Evolutionary conservation across 2,113 vertebrate genomes (phyloP).

Genomic region (Neodon shergylaensis): DNA sequence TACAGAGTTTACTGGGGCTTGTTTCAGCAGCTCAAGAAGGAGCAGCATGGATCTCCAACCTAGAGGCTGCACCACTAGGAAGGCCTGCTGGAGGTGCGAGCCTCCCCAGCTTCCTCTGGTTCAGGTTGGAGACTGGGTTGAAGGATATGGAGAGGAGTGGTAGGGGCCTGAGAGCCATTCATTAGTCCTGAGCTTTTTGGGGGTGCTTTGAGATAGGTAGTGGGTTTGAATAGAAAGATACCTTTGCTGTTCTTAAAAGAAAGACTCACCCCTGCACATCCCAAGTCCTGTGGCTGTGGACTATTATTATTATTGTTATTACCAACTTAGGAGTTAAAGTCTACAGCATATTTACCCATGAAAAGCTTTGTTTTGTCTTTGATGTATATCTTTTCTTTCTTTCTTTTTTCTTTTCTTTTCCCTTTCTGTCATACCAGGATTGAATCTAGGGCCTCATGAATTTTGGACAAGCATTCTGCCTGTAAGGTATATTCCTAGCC

Average conservation of each 20-base stretch:
- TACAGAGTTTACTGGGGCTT: rapidly evolving
- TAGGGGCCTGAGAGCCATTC: background rate
- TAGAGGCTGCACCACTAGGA: rapidly evolving
- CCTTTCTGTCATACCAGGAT: background rate
- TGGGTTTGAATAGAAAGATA: background rate
- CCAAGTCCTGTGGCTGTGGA: background rate
- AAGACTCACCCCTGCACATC: background rate
- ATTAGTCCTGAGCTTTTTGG: background rate
- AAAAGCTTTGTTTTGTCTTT: background rate
- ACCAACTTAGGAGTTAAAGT: background rate
- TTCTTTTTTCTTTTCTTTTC: background rate
- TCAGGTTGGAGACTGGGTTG: background rate
- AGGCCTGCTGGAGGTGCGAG: background rate
- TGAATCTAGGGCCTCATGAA: background rate
- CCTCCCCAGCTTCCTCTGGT: background rate
- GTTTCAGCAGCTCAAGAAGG: background rate
- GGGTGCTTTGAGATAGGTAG: background rate
- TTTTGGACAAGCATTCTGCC: background rate
- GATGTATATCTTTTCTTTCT: background rate
- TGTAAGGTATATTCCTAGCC: background rate
- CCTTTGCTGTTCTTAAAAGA: background rate
- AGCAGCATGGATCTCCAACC: no score
- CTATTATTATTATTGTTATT: background rate
- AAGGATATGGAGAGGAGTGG: no score
- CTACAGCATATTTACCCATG: background rate